Conservation (phyloP, 2,888 invertebrate genomes). For the Amitus sp. region DNA sequence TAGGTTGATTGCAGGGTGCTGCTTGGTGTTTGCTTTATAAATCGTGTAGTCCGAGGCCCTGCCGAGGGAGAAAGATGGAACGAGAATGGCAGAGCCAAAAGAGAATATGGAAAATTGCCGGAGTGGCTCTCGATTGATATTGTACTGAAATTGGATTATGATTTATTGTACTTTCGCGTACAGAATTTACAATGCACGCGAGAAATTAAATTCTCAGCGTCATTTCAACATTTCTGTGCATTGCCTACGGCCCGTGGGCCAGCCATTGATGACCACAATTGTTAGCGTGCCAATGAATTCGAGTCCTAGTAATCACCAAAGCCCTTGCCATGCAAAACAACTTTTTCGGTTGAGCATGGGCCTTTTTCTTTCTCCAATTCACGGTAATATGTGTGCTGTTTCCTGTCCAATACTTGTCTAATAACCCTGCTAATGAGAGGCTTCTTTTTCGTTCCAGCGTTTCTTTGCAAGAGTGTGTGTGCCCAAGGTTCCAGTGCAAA, state of each 20-base stretch:
- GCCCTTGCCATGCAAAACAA: neutral
- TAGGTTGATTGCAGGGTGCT: constrained; percentile 62
- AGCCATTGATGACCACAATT: constrained; percentile 2
- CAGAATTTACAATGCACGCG: constrained; percentile 9
- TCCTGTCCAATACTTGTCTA: constrained; percentile 59
- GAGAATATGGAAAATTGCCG: constrained; percentile 32
- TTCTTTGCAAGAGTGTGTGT: too few relatives aligned
- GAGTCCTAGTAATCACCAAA: neutral
- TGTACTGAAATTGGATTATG: constrained; percentile 53
- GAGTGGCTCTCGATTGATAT: constrained; percentile 51
- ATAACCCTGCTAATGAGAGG: constrained; percentile 58
- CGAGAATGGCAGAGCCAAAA: constrained; percentile 16
- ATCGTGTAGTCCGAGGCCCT: constrained; percentile 51
- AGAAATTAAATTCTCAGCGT: constrained; percentile 18
- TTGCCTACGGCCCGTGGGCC: neutral
- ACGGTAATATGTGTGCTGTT: constrained; percentile 38
- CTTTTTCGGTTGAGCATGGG: too few relatives aligned
- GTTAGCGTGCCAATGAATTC: constrained; percentile 7
- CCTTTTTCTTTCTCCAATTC: constrained; percentile 25
- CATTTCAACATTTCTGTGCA: constrained; percentile 12
- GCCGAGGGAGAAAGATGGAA: constrained; percentile 24
- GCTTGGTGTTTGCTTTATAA: constrained; percentile 64
- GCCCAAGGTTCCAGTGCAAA: constrained; percentile 50
- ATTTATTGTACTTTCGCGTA: constrained; percentile 50
- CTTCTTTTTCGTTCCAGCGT: constrained; percentile 46